Base-by-base conservation (phyloP, 2,888 invertebrate genomes). In the Drosophila picticornis region DNA sequence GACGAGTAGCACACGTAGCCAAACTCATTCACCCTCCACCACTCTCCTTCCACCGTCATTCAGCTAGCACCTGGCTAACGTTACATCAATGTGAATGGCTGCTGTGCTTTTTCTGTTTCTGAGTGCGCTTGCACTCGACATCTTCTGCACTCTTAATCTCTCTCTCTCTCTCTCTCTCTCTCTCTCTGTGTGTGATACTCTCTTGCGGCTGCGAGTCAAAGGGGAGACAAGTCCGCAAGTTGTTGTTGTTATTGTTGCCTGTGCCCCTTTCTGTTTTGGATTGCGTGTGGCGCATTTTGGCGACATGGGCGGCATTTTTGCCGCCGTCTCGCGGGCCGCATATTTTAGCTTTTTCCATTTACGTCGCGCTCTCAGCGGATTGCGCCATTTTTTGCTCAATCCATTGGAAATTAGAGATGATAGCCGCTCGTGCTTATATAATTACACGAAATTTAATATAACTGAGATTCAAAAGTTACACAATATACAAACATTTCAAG, bases 241-340 rank as follows among this genome's bases (percentile, higher is more conserved):
- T 77, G 66, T 70, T 75, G 65, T 65, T 72, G 62, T 34, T 34
- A 62, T 65, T 72, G 59, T 36, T 43, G 65, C n/a, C 55, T 56
- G 72, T 74, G 70, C 70, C 63, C 80, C 71, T 78, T 75, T 80
- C 63, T 76, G 81, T 62, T 76, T 82, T 75, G 62, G 59, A 69
- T 80, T 90, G 88, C 74, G 88, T 89, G 91, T 90, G 88, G 90
- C 79, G 84, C 80, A 76, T 90, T 85, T 90, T 83, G 77, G 82
- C 88, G 85, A 90, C 86, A 90, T 88, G 88, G 91, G 88, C 88
- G 91, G 91, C 83, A 89, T 84, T 83, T 86, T 82, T 81, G 72
- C 84, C 81, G 73, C 81, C 79, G 77, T 77, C 79, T 81, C 84
- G 77, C 88, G 75, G 65, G 77, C 70, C 80, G 77, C 83, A 84